phyloP scores from a whole-genome alignment of 2,797 vertebrate species.

The Pangasius sanitwongsei region DNA sequence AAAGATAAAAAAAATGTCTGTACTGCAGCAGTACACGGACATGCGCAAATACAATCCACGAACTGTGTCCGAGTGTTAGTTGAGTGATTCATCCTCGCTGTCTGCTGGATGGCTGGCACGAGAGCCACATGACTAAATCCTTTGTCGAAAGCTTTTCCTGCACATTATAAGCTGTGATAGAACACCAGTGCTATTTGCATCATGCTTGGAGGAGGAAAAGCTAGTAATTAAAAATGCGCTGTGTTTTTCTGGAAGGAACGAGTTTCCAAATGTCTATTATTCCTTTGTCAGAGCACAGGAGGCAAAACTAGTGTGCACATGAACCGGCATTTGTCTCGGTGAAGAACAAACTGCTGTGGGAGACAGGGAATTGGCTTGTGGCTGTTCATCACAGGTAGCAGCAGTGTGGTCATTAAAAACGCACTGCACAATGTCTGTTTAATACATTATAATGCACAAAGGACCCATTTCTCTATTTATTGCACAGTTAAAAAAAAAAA shows the following conservation, averaged over 20 bases:
- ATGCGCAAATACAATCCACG: neutral
- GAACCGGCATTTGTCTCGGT: neutral
- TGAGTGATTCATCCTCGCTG: constrained; percentile 3
- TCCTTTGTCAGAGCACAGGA: neutral
- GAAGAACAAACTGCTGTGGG: neutral
- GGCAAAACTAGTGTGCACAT: constrained; percentile 3
- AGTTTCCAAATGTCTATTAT: neutral
- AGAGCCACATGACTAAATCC: constrained; percentile 15
- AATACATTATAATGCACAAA: constrained; percentile 38
- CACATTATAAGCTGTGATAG: neutral
- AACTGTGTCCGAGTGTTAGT: constrained; percentile 5
- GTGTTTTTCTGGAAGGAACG: neutral
- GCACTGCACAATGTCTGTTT: constrained; percentile 15
- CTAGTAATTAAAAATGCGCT: constrained; percentile 18
- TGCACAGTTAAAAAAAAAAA: neutral
- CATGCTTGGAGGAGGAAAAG: neutral
- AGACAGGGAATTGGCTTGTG: constrained; percentile 28
- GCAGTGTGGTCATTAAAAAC: constrained; percentile 26
- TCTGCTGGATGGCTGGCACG: constrained; percentile 16
- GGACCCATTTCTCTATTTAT: constrained; percentile 21
- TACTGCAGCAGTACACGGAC: constrained; percentile 18
- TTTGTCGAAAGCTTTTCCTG: constrained; percentile 22
- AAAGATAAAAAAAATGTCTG: constrained; percentile 23
- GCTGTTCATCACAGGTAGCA: constrained; percentile 31
- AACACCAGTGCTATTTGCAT: neutral